Evolutionary conservation across 2,888 invertebrate species (phyloP).

Genomic region (Conistra vaccinii): DNA sequence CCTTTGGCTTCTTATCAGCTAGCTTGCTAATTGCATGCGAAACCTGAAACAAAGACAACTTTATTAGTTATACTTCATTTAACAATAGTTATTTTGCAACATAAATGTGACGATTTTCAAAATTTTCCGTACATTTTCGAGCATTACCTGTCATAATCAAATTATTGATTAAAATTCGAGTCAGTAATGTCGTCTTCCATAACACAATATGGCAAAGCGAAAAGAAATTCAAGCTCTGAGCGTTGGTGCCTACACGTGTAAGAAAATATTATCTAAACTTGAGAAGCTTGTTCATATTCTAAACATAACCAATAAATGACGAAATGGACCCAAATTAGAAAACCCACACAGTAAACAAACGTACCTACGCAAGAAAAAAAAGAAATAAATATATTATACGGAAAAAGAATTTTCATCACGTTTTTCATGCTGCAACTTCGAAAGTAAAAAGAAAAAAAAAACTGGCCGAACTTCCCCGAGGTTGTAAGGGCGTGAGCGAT

Average conservation of each 20-base stretch:
- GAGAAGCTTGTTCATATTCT: background rate
- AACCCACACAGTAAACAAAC: background rate
- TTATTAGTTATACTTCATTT: background rate
- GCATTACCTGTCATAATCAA: background rate
- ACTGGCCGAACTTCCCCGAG: constrained; percentile 36
- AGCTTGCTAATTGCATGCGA: constrained; percentile 83
- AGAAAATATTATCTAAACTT: background rate
- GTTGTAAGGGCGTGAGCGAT: constrained; percentile 63
- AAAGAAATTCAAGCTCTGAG: background rate
- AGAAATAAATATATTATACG: constrained; percentile 9
- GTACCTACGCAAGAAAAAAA: background rate
- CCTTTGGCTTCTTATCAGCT: constrained; percentile 68
- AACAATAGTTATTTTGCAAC: background rate
- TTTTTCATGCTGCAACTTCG: constrained; percentile 44
- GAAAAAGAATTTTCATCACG: constrained; percentile 48
- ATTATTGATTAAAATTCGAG: background rate
- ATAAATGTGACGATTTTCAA: background rate
- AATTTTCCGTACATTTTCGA: background rate
- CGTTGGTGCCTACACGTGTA: background rate
- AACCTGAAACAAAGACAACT: constrained; percentile 77
- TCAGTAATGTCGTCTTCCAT: background rate
- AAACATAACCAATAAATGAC: constrained; percentile 8
- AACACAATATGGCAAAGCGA: background rate
- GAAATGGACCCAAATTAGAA: constrained; percentile 3
- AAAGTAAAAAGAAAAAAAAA: constrained; percentile 54